These are phyloP conservation scores for Sisyra terminalis DNA, from an alignment of 2,888 invertebrate genomes.

Conservation along the genomic window DNA sequence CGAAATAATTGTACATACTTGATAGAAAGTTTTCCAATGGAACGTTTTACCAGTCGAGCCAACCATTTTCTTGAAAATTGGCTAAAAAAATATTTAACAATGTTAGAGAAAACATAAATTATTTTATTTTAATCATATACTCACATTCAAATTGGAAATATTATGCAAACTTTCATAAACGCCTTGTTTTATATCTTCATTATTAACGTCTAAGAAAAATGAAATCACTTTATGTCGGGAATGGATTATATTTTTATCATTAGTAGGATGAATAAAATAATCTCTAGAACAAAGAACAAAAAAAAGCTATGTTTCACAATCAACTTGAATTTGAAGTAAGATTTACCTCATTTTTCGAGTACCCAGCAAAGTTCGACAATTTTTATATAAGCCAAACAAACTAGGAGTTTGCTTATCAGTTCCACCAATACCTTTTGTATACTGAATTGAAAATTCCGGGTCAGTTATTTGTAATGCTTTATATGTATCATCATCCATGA, in stretches of 20 bases:
- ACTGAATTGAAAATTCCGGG: constrained; percentile 55
- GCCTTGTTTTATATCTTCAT: constrained; percentile 41
- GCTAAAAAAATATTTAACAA: constrained; percentile 25
- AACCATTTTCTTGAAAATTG: constrained; percentile 43
- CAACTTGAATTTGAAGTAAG: not conserved
- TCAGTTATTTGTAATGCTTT: constrained; percentile 57
- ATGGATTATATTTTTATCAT: constrained; percentile 37
- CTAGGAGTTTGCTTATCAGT: constrained; percentile 52
- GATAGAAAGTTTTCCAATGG: constrained; percentile 56
- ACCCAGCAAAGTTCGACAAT: constrained; percentile 11
- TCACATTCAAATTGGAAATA: constrained; percentile 44
- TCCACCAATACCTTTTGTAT: constrained; percentile 43
- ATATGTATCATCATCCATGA: constrained; percentile 54
- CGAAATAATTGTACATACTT: constrained; percentile 33
- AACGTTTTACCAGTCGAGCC: constrained; percentile 40
- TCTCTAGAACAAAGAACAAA: constrained; percentile 28
- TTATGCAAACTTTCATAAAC: constrained; percentile 41
- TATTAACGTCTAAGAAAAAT: constrained; percentile 45
- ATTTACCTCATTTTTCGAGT: constrained; percentile 7
- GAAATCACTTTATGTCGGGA: constrained; percentile 52
- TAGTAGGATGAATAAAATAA: constrained; percentile 54
- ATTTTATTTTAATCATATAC: constrained; percentile 13
- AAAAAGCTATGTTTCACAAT: not conserved
- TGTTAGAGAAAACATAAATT: not conserved
- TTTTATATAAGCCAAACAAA: constrained; percentile 43